Percentiles rank a stretch among this genome's conserved stretches.
Evolutionary conservation across 2,113 vertebrate genomes (phyloP).

Genomic region (Butastur rufipennis): DNA sequence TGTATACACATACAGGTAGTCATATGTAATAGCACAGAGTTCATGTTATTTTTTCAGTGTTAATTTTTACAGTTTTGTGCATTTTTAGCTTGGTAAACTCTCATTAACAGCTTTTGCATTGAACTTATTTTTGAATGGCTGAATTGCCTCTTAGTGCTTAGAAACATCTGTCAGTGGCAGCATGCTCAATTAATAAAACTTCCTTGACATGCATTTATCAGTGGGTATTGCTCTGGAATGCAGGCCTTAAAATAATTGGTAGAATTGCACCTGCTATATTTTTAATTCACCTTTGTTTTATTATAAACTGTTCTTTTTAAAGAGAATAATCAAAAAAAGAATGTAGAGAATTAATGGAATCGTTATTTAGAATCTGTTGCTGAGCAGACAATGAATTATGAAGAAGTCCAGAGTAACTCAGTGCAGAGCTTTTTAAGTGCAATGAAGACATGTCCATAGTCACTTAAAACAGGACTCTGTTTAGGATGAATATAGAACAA

Average conservation of each 20-base stretch:
- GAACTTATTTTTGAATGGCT: neutral
- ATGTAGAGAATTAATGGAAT: neutral
- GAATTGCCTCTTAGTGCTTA: neutral
- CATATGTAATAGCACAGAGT: neutral
- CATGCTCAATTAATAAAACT: neutral
- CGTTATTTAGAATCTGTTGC: neutral
- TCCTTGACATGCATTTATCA: neutral
- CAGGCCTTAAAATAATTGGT: neutral
- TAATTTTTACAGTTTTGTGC: neutral
- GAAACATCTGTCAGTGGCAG: neutral
- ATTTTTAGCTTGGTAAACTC: neutral
- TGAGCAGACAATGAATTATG: neutral
- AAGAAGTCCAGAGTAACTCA: neutral
- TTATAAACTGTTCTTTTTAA: neutral
- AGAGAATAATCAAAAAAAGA: neutral
- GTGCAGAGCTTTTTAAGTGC: neutral
- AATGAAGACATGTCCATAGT: neutral
- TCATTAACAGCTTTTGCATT: neutral
- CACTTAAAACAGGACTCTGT: neutral
- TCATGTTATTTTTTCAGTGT: neutral
- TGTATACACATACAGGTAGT: neutral
- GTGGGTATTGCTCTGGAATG: neutral
- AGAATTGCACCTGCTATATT: neutral
- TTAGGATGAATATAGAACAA: neutral
- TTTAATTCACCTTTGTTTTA: neutral